Evolutionary conservation across 2,113 vertebrate species (phyloP).

Genomic region (Progne subis): DNA sequence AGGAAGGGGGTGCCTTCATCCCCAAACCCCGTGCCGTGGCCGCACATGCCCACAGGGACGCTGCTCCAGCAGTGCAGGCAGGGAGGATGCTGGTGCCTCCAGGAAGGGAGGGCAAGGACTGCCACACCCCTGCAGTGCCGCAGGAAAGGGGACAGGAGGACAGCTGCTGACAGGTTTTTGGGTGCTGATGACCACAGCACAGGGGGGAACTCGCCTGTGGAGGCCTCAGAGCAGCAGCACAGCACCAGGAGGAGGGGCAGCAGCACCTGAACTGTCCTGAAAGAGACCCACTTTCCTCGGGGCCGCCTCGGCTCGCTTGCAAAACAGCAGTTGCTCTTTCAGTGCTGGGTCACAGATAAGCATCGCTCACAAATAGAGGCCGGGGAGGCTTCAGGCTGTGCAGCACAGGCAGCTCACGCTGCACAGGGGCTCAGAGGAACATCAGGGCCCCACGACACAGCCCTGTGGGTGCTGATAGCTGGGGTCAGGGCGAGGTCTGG

Average conservation of each 20-base stretch:
- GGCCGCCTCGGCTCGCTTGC: neutral
- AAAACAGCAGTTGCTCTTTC: conserved; percentile 44
- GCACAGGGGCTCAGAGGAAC: neutral
- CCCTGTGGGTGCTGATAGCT: accelerated
- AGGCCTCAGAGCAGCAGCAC: neutral
- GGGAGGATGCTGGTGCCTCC: neutral
- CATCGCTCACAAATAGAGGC: neutral
- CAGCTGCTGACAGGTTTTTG: neutral
- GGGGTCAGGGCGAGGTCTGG: neutral
- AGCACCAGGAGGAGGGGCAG: neutral
- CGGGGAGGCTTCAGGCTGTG: neutral
- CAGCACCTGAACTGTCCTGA: neutral
- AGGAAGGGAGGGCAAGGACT: neutral
- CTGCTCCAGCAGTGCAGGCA: neutral
- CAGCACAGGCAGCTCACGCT: neutral
- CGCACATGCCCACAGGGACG: accelerated
- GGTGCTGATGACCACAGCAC: neutral
- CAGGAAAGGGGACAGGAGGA: neutral
- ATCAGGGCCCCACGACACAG: neutral
- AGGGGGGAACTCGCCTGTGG: accelerated
- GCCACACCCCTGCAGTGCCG: accelerated
- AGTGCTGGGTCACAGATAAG: conserved; percentile 15
- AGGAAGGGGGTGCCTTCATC: neutral
- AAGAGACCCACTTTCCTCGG: neutral
- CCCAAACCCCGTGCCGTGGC: neutral